Evolutionary conservation across 2,113 vertebrate genomes (phyloP), one percentile per base, ranked within the genome.

Genomic region (Eidolon helvum): DNA sequence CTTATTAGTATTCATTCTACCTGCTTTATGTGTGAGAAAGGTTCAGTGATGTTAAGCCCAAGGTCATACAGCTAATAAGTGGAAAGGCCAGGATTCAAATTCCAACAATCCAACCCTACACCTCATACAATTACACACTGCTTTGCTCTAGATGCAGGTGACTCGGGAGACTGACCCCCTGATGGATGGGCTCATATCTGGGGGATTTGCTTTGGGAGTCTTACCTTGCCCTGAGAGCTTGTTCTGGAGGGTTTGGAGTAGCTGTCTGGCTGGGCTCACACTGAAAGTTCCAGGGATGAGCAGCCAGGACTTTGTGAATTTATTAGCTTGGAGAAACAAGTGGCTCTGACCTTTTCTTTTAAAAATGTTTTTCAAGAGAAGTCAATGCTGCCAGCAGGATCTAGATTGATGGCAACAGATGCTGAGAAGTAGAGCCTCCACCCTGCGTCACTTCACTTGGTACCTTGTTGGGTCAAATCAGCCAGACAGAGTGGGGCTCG

Each of bases 311-410:
- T 91, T 45, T 94, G 77, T 96, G 88, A 89, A 95, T 93, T 96
- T 59, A 96, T 93, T 92, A 80, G 57, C 21, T 55, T 1, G 28
- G 43, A 95, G 83, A 98, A 96, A 90, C 69, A 90, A 96, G 88
- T 83, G 68, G 71, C n/a, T 92, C 61, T 96, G 95, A 97, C 80
- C 91, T 97, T 96, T 97, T 92, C 90, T 33, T 92, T 82, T 53
- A 12, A 53, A 97, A 90, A 91, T 83, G 86, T 85, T 95, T 96
- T 95, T 43, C 87, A 30, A 82, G 61, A 48, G 65, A 91, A 78
- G 88, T 33, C 72, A 10, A 77, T 33, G 43, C 82, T 87, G 50
- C 57, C 68, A 72, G 77, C 55, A 10, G 40, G 63, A 43, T 83
- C 82, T 89, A 43, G 77, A 96, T 80, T 43, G 92, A 91, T 91